Conservation (phyloP, 2,888 invertebrate genomes). For the Operophtera brumata region DNA sequence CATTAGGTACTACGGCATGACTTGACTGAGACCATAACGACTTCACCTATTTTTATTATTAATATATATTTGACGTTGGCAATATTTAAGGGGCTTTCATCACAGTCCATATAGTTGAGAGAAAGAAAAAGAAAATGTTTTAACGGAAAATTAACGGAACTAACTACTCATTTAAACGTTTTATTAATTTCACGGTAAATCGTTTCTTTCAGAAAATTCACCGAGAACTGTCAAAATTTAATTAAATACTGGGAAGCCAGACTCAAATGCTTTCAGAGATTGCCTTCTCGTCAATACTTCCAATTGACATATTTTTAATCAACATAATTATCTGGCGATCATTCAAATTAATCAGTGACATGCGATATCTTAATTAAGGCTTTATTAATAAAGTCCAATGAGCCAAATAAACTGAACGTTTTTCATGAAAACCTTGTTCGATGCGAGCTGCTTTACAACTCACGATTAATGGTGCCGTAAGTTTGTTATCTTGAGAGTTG, state of each 20-base stretch:
- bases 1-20: too few relatives aligned
- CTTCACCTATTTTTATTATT: too few relatives aligned
- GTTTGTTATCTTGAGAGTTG: too few relatives aligned
- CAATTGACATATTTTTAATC: slow-evolving; percentile 67
- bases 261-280: slow-evolving; percentile 13
- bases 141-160: too few relatives aligned
- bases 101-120: too few relatives aligned
- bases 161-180: background rate
- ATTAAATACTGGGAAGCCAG: slow-evolving; percentile 13
- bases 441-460: slow-evolving; percentile 28
- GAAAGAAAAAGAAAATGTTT: too few relatives aligned
- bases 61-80: too few relatives aligned
- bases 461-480: too few relatives aligned
- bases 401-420: slow-evolving; percentile 66
- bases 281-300: slow-evolving; percentile 28
- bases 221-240: slow-evolving; percentile 2
- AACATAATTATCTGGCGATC: slow-evolving; percentile 60
- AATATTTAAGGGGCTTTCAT: too few relatives aligned
- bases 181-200: background rate
- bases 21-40: too few relatives aligned
- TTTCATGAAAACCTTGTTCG: slow-evolving; percentile 55
- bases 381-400: slow-evolving; percentile 66
- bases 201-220: background rate
- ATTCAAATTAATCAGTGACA: slow-evolving; percentile 69
- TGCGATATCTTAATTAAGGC: slow-evolving; percentile 74